Conservation (phyloP, 2,797 vertebrate species). For the Stomatorhinus walkeri region DNA sequence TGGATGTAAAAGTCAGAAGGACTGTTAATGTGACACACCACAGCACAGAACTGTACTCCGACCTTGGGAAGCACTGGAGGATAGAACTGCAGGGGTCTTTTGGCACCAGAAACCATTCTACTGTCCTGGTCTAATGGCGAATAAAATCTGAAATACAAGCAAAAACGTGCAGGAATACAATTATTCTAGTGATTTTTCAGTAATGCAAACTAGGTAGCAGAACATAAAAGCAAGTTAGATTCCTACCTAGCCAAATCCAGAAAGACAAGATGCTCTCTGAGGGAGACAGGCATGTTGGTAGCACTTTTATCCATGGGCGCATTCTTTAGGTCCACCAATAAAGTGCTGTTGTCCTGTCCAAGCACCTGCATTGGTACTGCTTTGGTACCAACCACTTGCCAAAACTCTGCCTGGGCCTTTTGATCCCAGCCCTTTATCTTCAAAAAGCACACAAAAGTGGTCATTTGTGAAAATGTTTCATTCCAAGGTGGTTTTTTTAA, state of each 20-base stretch:
- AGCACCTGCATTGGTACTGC: slow-evolving; percentile 52
- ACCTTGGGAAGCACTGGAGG: slow-evolving; percentile 43
- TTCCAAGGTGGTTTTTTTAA: neutral
- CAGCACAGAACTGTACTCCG: slow-evolving; percentile 43
- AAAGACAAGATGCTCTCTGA: slow-evolving; percentile 61
- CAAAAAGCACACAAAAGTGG: neutral
- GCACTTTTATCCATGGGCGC: slow-evolving; percentile 36
- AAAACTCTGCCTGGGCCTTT: slow-evolving; percentile 48
- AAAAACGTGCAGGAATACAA: neutral
- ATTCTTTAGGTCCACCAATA: slow-evolving; percentile 63
- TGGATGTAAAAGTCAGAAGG: slow-evolving; percentile 64
- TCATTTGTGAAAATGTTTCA: neutral
- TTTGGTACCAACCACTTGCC: slow-evolving; percentile 39
- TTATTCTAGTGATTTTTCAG: neutral
- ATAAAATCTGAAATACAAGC: slow-evolving; percentile 48
- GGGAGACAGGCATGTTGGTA: slow-evolving; percentile 45
- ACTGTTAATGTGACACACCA: slow-evolving; percentile 56
- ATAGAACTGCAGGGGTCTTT: slow-evolving; percentile 44
- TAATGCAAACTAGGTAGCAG: neutral
- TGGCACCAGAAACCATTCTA: neutral
- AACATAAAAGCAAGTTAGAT: neutral
- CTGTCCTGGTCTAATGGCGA: slow-evolving; percentile 34
- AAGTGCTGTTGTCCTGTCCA: slow-evolving; percentile 46
- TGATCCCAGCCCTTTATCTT: slow-evolving; percentile 56
- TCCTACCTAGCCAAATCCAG: slow-evolving; percentile 60